phyloP scores from a whole-genome alignment of 1,140 invertebrate genomes.

The Copidosoma floridanum region DNA sequence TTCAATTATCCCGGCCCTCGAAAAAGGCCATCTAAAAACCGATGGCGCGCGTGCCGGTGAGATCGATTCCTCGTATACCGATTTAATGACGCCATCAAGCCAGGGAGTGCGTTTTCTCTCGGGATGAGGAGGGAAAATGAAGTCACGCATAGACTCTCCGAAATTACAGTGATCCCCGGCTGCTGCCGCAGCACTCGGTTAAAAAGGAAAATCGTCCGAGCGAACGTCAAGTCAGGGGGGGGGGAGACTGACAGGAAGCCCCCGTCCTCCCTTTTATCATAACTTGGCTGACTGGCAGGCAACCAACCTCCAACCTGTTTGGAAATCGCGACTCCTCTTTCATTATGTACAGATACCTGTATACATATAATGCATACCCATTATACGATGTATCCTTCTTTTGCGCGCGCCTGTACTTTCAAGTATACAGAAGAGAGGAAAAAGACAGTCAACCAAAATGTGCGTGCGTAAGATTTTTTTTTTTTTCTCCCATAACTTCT shows the following conservation, averaged over 20 bases:
- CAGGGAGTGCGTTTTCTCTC: no score
- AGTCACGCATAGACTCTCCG: background rate
- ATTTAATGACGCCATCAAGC: conserved; percentile 12
- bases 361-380: no score
- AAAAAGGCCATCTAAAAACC: background rate
- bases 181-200: background rate
- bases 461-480: no score
- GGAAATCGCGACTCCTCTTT: conserved; percentile 5
- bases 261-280: no score
- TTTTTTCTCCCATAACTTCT: no score
- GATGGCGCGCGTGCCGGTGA: background rate
- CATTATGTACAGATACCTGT: no score
- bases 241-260: background rate
- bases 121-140: conserved; percentile 16
- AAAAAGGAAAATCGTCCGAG: background rate
- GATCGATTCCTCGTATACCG: conserved; percentile 9
- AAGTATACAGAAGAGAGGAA: no score
- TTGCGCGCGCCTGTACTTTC: no score
- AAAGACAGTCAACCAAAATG: no score
- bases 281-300: no score
- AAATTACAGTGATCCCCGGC: conserved; percentile 8
- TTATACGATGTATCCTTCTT: no score
- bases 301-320: background rate
- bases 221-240: background rate
- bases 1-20: no score